These are phyloP conservation scores for Mellilla xanthometata DNA, from an alignment of 2,888 invertebrate species.

Conservation along the genomic window DNA sequence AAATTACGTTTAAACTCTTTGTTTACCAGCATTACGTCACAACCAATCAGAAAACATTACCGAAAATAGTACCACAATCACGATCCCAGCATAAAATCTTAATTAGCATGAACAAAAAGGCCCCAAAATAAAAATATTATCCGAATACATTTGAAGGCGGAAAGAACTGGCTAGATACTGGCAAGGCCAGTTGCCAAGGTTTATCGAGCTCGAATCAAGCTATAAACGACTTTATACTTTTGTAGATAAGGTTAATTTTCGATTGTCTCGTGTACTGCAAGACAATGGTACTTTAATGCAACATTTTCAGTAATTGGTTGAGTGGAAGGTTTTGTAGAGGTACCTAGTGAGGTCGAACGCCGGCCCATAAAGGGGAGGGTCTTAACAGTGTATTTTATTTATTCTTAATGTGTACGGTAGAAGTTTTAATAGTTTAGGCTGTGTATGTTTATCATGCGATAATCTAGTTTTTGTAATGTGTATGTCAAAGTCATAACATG, in stretches of 20 bases:
- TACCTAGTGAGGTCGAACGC: conserved; percentile 34
- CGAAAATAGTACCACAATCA: conserved; percentile 8
- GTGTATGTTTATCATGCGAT: no score
- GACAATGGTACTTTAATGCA: conserved; percentile 77
- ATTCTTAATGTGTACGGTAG: no score
- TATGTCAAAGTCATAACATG: no score
- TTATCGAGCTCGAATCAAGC: conserved; percentile 43
- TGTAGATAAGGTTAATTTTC: conserved; percentile 44
- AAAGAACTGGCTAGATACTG: conserved; percentile 76
- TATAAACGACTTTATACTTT: conserved; percentile 39
- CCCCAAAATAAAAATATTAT: conserved; percentile 62
- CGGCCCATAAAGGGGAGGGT: no score
- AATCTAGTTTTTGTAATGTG: no score
- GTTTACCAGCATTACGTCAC: conserved; percentile 2
- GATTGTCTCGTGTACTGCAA: conserved; percentile 44
- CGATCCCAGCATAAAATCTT: conserved; percentile 22
- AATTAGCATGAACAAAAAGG: conserved; percentile 32
- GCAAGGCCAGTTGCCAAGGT: conserved; percentile 77
- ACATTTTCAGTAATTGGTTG: conserved; percentile 78
- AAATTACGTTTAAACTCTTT: background rate
- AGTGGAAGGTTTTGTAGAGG: conserved; percentile 66
- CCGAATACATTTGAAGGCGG: conserved; percentile 79
- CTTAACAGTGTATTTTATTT: no score
- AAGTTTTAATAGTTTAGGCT: no score
- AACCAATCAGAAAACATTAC: background rate